Base-by-base conservation (phyloP, 2,113 vertebrate species). In the Garra rufa region DNA sequence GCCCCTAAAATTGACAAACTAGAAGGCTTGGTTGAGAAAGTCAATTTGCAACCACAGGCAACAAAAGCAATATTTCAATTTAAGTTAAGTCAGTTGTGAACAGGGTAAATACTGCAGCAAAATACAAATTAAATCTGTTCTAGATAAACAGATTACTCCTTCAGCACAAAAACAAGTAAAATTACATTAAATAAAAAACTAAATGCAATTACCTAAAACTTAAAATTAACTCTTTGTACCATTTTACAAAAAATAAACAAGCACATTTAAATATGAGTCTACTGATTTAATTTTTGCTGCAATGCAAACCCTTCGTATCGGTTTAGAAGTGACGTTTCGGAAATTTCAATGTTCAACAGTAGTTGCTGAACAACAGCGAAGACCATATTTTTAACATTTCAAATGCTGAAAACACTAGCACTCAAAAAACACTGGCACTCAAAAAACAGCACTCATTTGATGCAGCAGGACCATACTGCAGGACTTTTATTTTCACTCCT, bases 1-100 rank as follows among this genome's bases (percentile, higher is more conserved):
- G 95, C 96, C 96, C 98, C 97, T 98, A 97, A 93, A 95, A 95
- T 93, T 89, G 92, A 96, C 94, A 96, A 94, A 97, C 96, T 96
- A 94, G 93, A 96, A 97, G 95, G 95, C 93, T 94, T 89, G 92
- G 76, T 73, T 78, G 76, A 85, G 71, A 73, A 91, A 85, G 89
- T 89, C 93, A 92, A 93, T 90, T 88, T 91, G 91, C 95, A 94
- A 85, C 92, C 91, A 92, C 83, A 95, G 92, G 95, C 90, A 94
- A 93, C 92, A 95, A 88, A 92, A 95, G 93, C 95, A 89, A 92
- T 92, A 83, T 44, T 46, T 79, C 26, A 19, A 96, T 92, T 94
- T 74, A 88, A 88, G 90, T 75, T 87, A 92, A 87, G 89, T 88
- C 80, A 71, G 15, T 43, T 76, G 78, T 55, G 26, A 85, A 84